Percentiles rank a stretch among this genome's conserved stretches.
phyloP scores from a whole-genome alignment of 2,888 invertebrate genomes.

The Polydrusus tereticollis region DNA sequence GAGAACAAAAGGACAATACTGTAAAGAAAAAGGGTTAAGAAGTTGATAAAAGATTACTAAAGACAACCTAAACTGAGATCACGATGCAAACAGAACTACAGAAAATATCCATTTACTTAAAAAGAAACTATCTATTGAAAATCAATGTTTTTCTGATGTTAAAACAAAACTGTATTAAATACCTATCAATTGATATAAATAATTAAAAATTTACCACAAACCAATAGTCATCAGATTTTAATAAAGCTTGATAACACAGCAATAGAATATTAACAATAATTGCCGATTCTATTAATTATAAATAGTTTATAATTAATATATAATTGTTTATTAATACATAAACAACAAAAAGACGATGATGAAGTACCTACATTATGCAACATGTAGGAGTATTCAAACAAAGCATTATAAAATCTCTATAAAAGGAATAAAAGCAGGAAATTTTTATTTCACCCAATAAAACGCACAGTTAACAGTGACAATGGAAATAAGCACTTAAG shows the following conservation, averaged over 20 bases:
- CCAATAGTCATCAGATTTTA: not conserved
- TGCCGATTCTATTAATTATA: not conserved
- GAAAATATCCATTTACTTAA: too few species aligned
- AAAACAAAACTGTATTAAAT: too few species aligned
- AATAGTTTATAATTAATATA: slow-evolving; percentile 8
- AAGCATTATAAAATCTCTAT: not conserved
- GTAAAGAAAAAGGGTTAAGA: too few species aligned
- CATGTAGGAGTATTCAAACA: not conserved
- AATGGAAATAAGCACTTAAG: slow-evolving; percentile 46
- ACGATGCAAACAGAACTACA: too few species aligned
- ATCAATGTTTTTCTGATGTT: too few species aligned
- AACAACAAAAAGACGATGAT: not conserved
- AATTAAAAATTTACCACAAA: not conserved
- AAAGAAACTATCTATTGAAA: too few species aligned
- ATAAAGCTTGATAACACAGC: not conserved
- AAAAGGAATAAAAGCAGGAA: slow-evolving; percentile 23
- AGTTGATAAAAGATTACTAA: too few species aligned
- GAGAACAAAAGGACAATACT: too few species aligned
- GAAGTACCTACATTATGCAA: slow-evolving; percentile 19
- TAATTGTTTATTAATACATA: slow-evolving; percentile 11
- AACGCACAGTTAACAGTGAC: slow-evolving; percentile 31
- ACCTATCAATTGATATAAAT: too few species aligned
- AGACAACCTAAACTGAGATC: too few species aligned
- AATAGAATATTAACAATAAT: not conserved
- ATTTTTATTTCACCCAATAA: slow-evolving; percentile 32